Base-by-base conservation (phyloP, 2,888 invertebrate genomes). In the Sarcophaga subvicina region DNA sequence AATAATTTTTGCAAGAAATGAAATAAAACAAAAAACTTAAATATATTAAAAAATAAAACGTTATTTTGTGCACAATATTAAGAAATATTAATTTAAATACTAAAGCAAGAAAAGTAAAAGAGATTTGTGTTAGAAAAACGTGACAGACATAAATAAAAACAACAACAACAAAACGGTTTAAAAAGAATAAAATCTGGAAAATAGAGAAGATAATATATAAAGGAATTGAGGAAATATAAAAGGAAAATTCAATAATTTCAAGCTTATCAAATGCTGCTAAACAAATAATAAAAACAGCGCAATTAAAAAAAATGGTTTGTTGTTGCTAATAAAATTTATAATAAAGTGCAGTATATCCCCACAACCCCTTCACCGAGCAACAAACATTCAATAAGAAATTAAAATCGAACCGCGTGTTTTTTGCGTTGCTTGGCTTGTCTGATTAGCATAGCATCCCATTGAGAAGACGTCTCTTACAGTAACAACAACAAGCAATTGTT, bases 241-340 rank as follows among this genome's bases (percentile, higher is more conserved):
- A 78, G 72, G 80, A 76, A 75, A 81, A 82, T 75, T 70, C 75
- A 82, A 76, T 76, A 82, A 25, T 45, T 71, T 62, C 49, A 73
- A 63, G 14, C 49, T 14, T 20, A 54, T 47, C 10, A 37, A 37
- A 37, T 37, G 37, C 37, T 37, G 37, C 37, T 37, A 37, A 37
- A 37, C 37, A 37, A 37, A 10, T 37, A 37, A 37, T 37, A 37
- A 37, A 37, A 8, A 37, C 37, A 37, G 37, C 37, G 37, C 37
- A 37, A 37, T 37, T 37, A 37, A 37, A 37, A 37, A 37, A 37
- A 37, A 37, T 37, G 8, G 10, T 37, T 37, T 37, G 37, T 37
- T 37, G 37, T 37, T 37, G 8, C 37, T 37, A 37, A 37, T 37
- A 10, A 37, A 37, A 37, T 37, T 37, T 37, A 37, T 37, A 37